Evolutionary conservation across 2,797 vertebrate genomes (phyloP), one percentile per base, ranked within the genome.

Genomic region (Aldrovandia affinis): DNA sequence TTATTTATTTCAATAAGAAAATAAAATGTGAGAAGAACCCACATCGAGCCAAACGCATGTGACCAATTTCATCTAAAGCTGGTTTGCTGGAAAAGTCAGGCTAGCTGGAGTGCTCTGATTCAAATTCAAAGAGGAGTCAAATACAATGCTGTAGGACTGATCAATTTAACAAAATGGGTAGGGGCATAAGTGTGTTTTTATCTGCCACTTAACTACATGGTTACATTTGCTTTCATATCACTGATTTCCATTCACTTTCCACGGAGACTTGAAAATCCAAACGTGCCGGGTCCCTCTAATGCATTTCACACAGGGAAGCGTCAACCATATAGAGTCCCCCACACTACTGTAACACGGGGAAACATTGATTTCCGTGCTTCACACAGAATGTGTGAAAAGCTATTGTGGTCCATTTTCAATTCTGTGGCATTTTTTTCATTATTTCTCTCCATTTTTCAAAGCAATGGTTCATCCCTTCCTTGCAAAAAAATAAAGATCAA

Each of bases 321-420:
- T 77, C 36, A 73, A 73, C 73, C 30, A 20, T 28, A 77, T 20
- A 42, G 70, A 22, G 73, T 25, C 39, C 20, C 73, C 42, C 73
- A 77, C 25, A 77, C 39, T 22, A 25, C 39, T 12, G 39, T 10
- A 47, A 47, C 42, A 77, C 47, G 42, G 6, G 12, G 39, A 77
- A 77, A 47, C 25, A 47, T 47, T 47, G 42, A 44, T 47, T 47
- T 25, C 6, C 42, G 0, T 47, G 73, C 42, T 47, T 39, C 42
- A 47, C 39, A 77, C 73, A 77, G 73, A n/a, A 77, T 77, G 73
- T 77, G 73, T 25, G 73, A 77, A 47, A 77, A 77, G 73, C 39
- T 0, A 47, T 22, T 44, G 36, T 25, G 25, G 20, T 44, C 73
- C 18, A 77, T 77, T 77, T 77, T 20, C 42, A 44, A 77, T 44